Percentiles rank a stretch among this genome's conserved stretches.
These are phyloP conservation scores for Lasioglossum leucozonium DNA, from an alignment of 2,888 invertebrate species.

Conservation along the genomic window DNA sequence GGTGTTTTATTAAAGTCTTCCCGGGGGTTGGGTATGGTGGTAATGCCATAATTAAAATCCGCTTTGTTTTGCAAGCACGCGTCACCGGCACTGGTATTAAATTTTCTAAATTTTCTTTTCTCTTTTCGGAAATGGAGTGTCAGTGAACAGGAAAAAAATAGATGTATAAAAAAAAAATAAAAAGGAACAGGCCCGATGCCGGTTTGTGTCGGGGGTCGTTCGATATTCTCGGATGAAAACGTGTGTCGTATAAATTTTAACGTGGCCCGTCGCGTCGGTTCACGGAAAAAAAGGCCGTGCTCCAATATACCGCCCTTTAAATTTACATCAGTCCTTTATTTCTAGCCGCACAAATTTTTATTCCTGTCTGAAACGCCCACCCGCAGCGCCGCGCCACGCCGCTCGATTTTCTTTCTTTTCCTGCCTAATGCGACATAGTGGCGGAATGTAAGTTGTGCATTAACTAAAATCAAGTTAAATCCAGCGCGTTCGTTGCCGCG, in stretches of 20 bases:
- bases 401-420: neutral
- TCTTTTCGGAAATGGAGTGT: constrained; percentile 68
- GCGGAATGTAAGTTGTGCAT: constrained; percentile 1
- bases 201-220: constrained; percentile 41
- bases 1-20: neutral
- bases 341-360: constrained; percentile 43
- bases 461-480: neutral
- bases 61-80: constrained; percentile 47
- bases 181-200: constrained; percentile 7
- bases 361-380: constrained; percentile 30
- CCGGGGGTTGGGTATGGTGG: neutral
- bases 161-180: neutral
- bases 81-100: constrained; percentile 63
- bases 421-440: neutral
- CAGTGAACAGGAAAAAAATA: constrained; percentile 1
- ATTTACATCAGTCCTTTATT: constrained; percentile 60
- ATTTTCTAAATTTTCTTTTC: too few species aligned
- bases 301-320: constrained; percentile 42
- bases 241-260: constrained; percentile 69
- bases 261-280: constrained; percentile 47
- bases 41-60: constrained; percentile 60
- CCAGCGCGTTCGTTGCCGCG: neutral
- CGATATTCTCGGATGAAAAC: constrained; percentile 66
- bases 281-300: constrained; percentile 25
- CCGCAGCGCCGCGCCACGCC: neutral